A percentile compares a stretch with the other conserved stretches of the same genome.
Evolutionary conservation across 2,888 invertebrate species (phyloP).

Genomic region (Drosophila nr. medialis): DNA sequence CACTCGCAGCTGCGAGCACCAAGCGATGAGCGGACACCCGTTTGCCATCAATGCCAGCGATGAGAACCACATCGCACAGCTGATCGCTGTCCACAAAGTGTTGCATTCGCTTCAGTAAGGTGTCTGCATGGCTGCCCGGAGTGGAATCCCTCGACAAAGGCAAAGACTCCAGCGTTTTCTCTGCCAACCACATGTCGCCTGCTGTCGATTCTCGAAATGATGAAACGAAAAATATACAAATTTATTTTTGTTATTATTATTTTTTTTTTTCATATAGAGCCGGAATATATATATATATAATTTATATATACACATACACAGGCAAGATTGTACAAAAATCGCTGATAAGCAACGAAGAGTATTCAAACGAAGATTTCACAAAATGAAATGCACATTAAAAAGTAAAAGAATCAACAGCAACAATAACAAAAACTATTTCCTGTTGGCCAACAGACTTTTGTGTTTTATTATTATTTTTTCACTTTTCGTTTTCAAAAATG

Average conservation of each 20-base stretch:
- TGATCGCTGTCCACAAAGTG: no score
- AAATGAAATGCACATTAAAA: background rate
- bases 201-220: conserved; percentile 82
- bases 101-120: conserved; percentile 87
- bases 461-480: conserved; percentile 51
- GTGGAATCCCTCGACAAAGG: conserved; percentile 89
- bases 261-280: background rate
- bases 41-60: conserved; percentile 85
- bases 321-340: conserved; percentile 4
- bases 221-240: background rate
- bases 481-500: conserved; percentile 55
- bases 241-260: background rate
- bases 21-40: conserved; percentile 93
- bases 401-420: background rate
- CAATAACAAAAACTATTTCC: conserved; percentile 19
- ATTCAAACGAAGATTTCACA: conserved; percentile 14
- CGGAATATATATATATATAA: background rate
- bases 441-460: conserved; percentile 47
- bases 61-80: no score
- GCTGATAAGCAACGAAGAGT: conserved; percentile 13
- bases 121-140: conserved; percentile 91
- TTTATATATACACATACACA: background rate
- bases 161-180: conserved; percentile 85
- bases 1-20: conserved; percentile 95
- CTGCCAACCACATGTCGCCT: conserved; percentile 81